A percentile compares a stretch with the other conserved stretches of the same genome.
Conservation (phyloP, 2,113 vertebrate species). For the Spilogale gracilis region DNA sequence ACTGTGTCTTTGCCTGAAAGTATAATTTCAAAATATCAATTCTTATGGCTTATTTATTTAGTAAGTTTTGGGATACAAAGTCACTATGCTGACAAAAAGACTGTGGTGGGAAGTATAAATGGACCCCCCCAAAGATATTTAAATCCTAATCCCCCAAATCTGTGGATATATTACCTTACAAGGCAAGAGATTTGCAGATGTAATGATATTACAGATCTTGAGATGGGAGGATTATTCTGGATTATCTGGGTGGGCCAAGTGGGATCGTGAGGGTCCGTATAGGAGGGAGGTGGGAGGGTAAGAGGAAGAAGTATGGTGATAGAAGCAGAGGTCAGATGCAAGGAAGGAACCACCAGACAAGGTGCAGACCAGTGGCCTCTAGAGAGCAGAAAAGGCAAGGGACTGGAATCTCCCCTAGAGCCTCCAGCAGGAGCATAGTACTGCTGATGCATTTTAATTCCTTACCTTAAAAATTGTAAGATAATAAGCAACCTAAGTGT, state of each 20-base stretch:
- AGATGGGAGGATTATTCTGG: neutral
- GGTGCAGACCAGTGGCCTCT: neutral
- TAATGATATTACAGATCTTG: neutral
- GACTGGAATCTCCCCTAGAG: neutral
- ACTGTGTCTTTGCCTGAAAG: slow-evolving; percentile 1
- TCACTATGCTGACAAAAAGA: neutral
- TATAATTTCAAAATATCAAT: slow-evolving; percentile 41
- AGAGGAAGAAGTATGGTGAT: neutral
- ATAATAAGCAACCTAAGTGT: neutral
- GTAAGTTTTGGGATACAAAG: neutral
- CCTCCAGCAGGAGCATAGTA: neutral
- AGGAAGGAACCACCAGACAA: neutral
- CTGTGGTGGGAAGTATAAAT: neutral
- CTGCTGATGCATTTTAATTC: neutral
- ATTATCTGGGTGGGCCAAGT: neutral
- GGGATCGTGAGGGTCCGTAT: neutral
- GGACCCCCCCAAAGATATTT: neutral
- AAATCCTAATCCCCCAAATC: neutral
- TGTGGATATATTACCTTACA: neutral
- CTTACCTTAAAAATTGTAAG: neutral
- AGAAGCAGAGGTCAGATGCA: neutral
- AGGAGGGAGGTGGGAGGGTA: neutral
- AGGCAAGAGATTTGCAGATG: neutral
- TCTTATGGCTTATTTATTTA: neutral
- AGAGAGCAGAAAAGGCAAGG: neutral